Base-by-base conservation (phyloP, 2,797 vertebrate genomes). In the Macropodus opercularis region DNA sequence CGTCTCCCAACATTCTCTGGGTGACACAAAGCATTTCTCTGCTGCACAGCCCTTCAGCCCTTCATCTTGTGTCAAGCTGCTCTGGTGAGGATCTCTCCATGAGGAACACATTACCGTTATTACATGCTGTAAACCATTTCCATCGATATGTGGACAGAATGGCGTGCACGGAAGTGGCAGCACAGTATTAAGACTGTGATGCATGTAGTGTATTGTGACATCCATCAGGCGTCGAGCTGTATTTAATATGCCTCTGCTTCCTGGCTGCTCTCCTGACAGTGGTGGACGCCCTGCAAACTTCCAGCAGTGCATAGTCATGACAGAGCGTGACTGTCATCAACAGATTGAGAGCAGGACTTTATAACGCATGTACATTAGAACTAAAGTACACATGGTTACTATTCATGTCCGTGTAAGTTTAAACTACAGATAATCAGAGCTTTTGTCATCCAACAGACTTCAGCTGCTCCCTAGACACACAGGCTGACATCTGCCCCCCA, bases 91-190 rank as follows among this genome's bases (percentile, higher is more conserved):
- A 62, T 56, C 56, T 34, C 41, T 46, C 27, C 83, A 85, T 63
- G 26, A 52, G 85, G 85, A 85, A 78, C 66, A 67, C 42, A 70
- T 85, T 85, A 85, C 56, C 12, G 43, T 80, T 80, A 85, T 85
- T 83, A 84, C 71, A 87, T 69, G 76, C 75, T 84, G 76, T 83
- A 86, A 85, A 81, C 67, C 69, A 78, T 60, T 61, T 72, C 75
- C 15, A 49, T 63, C 48, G 36, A 52, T 72, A 51, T 66, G 54
- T 12, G 79, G 79, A 77, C 21, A 52, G 69, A 63, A 71, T 78
- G 60, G 52, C 44, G 44, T 77, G 75, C 15, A 8, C 12, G 18
- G 43, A 48, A 71, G 52, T 65, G 69, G 79, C 77, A 77, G 43
- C 32, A 7, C 56, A 46, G 76, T 50, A 79, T 84, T 71, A 77